Conservation (phyloP, 2,888 invertebrate species). For the Scaptomyza caliginosa region DNA sequence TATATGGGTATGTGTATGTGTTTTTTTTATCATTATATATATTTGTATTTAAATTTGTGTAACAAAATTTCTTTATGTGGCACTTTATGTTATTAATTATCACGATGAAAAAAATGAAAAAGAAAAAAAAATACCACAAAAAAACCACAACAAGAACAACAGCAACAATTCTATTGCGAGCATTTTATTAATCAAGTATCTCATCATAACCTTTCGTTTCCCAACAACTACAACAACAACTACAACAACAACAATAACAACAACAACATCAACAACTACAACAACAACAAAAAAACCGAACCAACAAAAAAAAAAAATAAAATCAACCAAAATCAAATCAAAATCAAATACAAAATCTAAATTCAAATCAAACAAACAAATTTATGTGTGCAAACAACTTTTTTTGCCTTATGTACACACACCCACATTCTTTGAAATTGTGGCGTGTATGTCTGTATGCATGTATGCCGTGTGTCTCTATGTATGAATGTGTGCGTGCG, state of each 20-base stretch:
- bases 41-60: conserved; percentile 56
- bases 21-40: conserved; percentile 40
- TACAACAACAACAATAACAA: conserved; percentile 32
- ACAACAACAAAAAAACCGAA: conserved; percentile 29
- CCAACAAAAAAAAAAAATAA: conserved; percentile 59
- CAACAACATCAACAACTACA: conserved; percentile 8
- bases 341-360: conserved; percentile 43
- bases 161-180: conserved; percentile 49
- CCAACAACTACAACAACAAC: conserved; percentile 56
- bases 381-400: conserved; percentile 24
- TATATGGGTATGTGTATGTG: conserved; percentile 27
- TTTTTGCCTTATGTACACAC: conserved; percentile 54
- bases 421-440: conserved; percentile 31
- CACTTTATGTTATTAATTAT: conserved; percentile 62
- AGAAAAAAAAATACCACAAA: conserved; percentile 34
- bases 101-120: conserved; percentile 37
- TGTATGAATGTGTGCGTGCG: not conserved
- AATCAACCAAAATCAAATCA: conserved; percentile 36
- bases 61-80: conserved; percentile 64
- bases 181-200: conserved; percentile 75
- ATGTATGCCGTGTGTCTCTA: not conserved
- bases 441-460: conserved; percentile 9
- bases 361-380: conserved; percentile 41
- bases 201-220: conserved; percentile 77
- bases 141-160: conserved; percentile 15